Percentiles rank a stretch among this genome's conserved stretches.
phyloP scores from a whole-genome alignment of 2,888 invertebrate species.

The Coelopa pilipes region DNA sequence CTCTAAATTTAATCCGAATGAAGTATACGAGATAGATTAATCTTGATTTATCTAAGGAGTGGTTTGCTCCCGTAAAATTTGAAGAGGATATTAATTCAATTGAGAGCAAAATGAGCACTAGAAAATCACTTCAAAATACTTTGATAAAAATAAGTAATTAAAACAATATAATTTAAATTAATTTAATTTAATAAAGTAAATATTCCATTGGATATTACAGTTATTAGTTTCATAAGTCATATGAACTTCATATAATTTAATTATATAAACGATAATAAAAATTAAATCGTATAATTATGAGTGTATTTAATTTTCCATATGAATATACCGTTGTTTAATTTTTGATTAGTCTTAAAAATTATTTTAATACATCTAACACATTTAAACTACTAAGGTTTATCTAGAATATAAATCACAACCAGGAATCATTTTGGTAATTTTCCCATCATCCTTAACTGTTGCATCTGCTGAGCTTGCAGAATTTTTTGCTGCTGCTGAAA shows the following conservation, averaged over 20 bases:
- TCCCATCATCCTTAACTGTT: slow-evolving; percentile 68
- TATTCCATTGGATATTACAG: slow-evolving; percentile 34
- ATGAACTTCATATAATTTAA: slow-evolving; percentile 34
- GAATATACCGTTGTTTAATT: slow-evolving; percentile 12
- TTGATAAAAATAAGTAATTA: slow-evolving; percentile 12
- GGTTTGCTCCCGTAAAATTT: not conserved
- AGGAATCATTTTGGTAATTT: slow-evolving; percentile 40
- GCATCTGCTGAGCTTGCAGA: slow-evolving; percentile 67
- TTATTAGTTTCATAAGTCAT: slow-evolving; percentile 33
- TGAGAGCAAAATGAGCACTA: slow-evolving; percentile 18
- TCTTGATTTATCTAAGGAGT: no score
- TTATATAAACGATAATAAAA: slow-evolving; percentile 29
- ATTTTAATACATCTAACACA: slow-evolving; percentile 9
- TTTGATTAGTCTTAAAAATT: not conserved
- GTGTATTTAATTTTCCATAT: not conserved
- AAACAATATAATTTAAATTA: slow-evolving; percentile 32
- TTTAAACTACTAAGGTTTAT: not conserved
- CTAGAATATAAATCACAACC: not conserved
- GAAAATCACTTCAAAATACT: slow-evolving; percentile 4
- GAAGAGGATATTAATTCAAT: not conserved
- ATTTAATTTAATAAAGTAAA: slow-evolving; percentile 26
- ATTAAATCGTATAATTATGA: not conserved
- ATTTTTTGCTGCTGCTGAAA: slow-evolving; percentile 57
- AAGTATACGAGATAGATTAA: slow-evolving; percentile 63
- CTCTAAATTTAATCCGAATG: slow-evolving; percentile 54